Percentiles rank a stretch among this genome's conserved stretches.
Conservation (phyloP, 2,797 vertebrate species). For the Danio aesculapii region DNA sequence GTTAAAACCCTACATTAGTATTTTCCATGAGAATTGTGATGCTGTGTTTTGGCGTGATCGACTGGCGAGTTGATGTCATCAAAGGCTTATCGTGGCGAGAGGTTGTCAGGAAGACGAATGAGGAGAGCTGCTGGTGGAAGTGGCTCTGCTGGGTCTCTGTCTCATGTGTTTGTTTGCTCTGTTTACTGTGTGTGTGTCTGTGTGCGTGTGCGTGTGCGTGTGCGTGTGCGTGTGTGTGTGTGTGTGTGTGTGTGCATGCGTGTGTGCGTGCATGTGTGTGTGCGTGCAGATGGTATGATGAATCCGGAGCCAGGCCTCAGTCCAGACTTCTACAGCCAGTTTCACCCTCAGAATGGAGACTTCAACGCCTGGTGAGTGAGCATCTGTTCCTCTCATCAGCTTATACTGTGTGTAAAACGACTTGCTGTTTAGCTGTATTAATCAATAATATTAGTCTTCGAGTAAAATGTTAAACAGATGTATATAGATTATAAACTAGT, state of each 20-base stretch:
- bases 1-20: slow-evolving; percentile 8
- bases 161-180: slow-evolving; percentile 46
- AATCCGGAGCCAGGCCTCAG: slow-evolving; percentile 87
- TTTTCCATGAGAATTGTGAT: slow-evolving; percentile 8
- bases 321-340: slow-evolving; percentile 89
- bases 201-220: too few species aligned
- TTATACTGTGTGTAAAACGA: neutral
- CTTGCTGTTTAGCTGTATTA: neutral
- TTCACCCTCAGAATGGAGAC: slow-evolving; percentile 91
- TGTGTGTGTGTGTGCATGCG: too few species aligned
- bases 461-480: too few species aligned
- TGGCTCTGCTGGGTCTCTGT: slow-evolving; percentile 39
- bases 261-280: too few species aligned
- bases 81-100: slow-evolving; percentile 40
- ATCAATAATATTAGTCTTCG: neutral
- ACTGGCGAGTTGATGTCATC: slow-evolving; percentile 15
- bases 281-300: slow-evolving; percentile 86
- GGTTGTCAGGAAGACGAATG: slow-evolving; percentile 55
- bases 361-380: slow-evolving; percentile 74
- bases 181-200: slow-evolving; percentile 29
- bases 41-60: slow-evolving; percentile 24
- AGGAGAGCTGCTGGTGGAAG: slow-evolving; percentile 45
- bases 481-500: too few species aligned
- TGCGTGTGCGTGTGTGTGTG: too few species aligned
- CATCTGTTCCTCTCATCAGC: slow-evolving; percentile 22